Conservation (phyloP, 2,113 vertebrate genomes). For the Ophthalmolycus amberensis region DNA sequence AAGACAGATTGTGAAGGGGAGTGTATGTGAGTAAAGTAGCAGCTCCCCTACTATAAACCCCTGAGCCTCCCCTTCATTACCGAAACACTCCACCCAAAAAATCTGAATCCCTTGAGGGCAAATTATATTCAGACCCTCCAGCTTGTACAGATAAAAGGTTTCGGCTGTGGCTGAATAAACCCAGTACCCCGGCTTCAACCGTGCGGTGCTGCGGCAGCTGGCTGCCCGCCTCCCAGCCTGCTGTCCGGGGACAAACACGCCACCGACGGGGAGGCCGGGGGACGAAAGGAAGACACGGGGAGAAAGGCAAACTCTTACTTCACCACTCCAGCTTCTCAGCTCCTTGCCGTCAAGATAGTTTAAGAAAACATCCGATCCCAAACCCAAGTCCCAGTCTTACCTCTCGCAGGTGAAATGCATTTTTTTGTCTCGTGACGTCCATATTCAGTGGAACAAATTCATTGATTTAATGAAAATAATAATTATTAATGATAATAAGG, state of each 20-base stretch:
- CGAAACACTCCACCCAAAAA: constrained; percentile 51
- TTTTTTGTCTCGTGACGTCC: too few species aligned
- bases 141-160: constrained; percentile 41
- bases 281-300: constrained; percentile 33
- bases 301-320: constrained; percentile 54
- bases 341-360: constrained; percentile 43
- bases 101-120: constrained; percentile 47
- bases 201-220: constrained; percentile 32
- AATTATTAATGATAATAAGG: background rate
- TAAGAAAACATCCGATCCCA: constrained; percentile 32
- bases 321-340: constrained; percentile 45
- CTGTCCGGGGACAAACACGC: constrained; percentile 53
- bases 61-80: constrained; percentile 43
- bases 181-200: constrained; percentile 38
- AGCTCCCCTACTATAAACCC: constrained; percentile 42
- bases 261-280: constrained; percentile 7
- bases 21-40: constrained; percentile 52
- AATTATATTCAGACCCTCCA: constrained; percentile 36
- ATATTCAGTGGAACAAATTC: too few species aligned
- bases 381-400: constrained; percentile 23
- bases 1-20: constrained; percentile 59
- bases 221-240: constrained; percentile 40
- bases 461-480: background rate
- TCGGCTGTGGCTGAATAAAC: constrained; percentile 29
- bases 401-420: background rate